Conservation (phyloP, 1,140 invertebrate genomes). For the Lasioglossum albipes region DNA sequence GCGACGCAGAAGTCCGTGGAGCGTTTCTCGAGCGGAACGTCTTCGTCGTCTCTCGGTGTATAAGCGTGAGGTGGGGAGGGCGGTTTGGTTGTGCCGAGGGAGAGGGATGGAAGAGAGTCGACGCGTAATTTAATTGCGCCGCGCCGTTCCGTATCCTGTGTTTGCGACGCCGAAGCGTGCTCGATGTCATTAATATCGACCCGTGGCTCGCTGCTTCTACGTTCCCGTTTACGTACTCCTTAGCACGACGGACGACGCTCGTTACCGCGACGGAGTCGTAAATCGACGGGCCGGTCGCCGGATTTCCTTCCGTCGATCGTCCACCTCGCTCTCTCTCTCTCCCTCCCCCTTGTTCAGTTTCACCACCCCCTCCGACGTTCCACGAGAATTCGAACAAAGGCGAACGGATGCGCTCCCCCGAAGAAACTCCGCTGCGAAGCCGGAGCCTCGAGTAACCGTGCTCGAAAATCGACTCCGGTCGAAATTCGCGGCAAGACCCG, state of each 20-base stretch:
- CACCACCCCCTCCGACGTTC: too few species aligned
- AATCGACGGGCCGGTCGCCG: slow-evolving; percentile 34
- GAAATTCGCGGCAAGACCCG: slow-evolving; percentile 8
- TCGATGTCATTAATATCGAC: slow-evolving; percentile 69
- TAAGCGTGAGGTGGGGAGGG: background rate
- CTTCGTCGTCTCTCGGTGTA: background rate
- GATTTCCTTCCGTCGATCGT: slow-evolving; percentile 17
- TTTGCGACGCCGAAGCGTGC: slow-evolving; percentile 65
- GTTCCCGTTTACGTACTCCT: slow-evolving; percentile 14
- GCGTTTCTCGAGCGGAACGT: background rate
- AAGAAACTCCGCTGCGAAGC: background rate
- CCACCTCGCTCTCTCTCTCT: background rate
- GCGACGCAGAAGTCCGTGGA: slow-evolving; percentile 3
- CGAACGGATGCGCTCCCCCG: background rate
- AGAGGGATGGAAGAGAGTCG: slow-evolving; percentile 16
- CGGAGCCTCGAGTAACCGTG: background rate
- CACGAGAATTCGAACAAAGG: too few species aligned
- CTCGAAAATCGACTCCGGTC: too few species aligned
- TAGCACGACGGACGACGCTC: slow-evolving; percentile 14
- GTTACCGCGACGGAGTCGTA: slow-evolving; percentile 36
- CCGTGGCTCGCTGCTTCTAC: background rate
- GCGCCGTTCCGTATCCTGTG: slow-evolving; percentile 36
- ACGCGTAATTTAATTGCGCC: slow-evolving; percentile 51
- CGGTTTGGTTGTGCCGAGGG: too few species aligned
- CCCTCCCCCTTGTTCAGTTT: too few species aligned